These are phyloP conservation scores for Scrobipalpa atriplicella DNA, from an alignment of 2,888 invertebrate genomes.

Conservation along the genomic window DNA sequence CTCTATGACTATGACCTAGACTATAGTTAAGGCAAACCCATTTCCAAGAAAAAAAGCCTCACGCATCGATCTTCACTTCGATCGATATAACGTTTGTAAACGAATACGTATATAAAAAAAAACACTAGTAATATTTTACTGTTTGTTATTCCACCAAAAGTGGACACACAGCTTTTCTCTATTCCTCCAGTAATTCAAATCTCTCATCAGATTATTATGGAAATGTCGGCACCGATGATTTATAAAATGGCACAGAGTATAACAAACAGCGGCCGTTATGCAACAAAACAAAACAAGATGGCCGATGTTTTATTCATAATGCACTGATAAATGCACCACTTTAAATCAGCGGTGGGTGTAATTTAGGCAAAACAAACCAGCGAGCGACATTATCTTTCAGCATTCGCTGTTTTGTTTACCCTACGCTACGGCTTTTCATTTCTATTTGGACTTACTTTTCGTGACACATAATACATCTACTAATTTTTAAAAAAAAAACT, in stretches of 20 bases:
- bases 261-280: conserved; percentile 43
- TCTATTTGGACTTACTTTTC: background rate
- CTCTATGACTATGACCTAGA: too few relatives aligned
- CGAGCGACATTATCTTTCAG: background rate
- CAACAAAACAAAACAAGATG: conserved; percentile 43
- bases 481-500: too few relatives aligned
- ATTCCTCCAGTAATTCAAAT: conserved; percentile 12
- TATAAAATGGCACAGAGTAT: conserved; percentile 43
- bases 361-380: conserved; percentile 24
- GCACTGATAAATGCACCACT: conserved; percentile 36
- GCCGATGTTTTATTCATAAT: conserved; percentile 46
- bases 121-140: too few relatives aligned
- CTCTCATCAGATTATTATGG: conserved; percentile 43
- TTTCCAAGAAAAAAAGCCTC: too few relatives aligned
- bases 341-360: conserved; percentile 15
- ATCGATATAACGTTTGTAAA: too few relatives aligned
- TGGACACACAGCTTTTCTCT: background rate
- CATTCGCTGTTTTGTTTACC: conserved; percentile 5
- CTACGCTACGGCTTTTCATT: background rate
- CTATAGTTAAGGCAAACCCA: too few relatives aligned
- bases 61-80: too few relatives aligned
- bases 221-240: conserved; percentile 43
- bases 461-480: too few relatives aligned
- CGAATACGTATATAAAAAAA: too few relatives aligned
- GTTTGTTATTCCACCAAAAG: background rate